A percentile compares a stretch with the other conserved stretches of the same genome.
phyloP scores from a whole-genome alignment of 2,888 invertebrate species.

The Agriopis aurantiaria region DNA sequence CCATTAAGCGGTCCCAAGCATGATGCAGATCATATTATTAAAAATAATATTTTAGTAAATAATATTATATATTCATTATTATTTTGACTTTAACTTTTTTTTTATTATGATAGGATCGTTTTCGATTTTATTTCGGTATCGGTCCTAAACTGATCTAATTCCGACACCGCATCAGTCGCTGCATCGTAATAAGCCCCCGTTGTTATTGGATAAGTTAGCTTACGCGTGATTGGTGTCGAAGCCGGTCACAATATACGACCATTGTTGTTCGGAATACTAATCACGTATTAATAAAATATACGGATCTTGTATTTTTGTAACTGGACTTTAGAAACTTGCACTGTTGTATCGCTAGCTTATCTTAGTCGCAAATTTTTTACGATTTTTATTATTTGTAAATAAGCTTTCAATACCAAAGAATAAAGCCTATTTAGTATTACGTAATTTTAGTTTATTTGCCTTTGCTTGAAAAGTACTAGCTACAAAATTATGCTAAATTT shows the following conservation, averaged over 20 bases:
- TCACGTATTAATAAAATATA: constrained; percentile 58
- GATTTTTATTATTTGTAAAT: background rate
- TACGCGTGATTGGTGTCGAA: constrained; percentile 77
- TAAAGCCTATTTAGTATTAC: no score
- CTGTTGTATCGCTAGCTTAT: background rate
- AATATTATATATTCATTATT: no score
- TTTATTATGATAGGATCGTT: no score
- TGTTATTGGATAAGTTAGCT: constrained; percentile 80
- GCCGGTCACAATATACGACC: constrained; percentile 74
- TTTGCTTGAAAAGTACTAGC: no score
- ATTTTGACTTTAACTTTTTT: no score
- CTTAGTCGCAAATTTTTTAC: background rate
- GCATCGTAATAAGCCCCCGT: constrained; percentile 56
- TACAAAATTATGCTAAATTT: no score
- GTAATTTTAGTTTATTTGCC: no score
- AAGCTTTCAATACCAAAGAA: no score
- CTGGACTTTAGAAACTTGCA: constrained; percentile 24
- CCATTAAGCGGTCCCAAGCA: no score
- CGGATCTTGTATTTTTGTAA: constrained; percentile 34
- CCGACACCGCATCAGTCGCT: background rate
- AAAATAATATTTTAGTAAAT: no score
- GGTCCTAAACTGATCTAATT: background rate
- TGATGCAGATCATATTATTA: no score
- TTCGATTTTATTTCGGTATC: background rate
- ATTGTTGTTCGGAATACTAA: constrained; percentile 76